Evolutionary conservation across 2,888 invertebrate species (phyloP).

Genomic region (Hemicrepidius hirtus): DNA sequence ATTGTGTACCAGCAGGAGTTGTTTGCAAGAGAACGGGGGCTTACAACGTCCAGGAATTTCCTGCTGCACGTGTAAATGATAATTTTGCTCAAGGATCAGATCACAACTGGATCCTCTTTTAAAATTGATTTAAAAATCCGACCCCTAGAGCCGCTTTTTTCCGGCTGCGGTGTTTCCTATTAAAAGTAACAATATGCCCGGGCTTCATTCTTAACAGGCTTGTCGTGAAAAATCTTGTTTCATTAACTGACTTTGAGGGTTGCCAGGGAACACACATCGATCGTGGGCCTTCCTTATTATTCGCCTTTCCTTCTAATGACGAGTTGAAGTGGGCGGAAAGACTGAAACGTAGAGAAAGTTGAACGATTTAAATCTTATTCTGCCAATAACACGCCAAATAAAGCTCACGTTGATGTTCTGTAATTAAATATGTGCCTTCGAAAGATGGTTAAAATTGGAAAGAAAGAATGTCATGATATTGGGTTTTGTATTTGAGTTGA

Average conservation of each 20-base stretch:
- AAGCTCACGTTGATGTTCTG: conserved; percentile 19
- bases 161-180: conserved; percentile 55
- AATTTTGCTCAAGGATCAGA: conserved; percentile 20
- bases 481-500: neutral
- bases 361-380: conserved; percentile 26
- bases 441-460: neutral
- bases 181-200: conserved; percentile 67
- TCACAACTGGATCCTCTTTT: conserved; percentile 1
- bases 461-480: neutral
- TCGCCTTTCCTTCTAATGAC: conserved; percentile 47
- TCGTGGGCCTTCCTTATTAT: conserved; percentile 48
- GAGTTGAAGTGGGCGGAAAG: conserved; percentile 21
- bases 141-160: conserved; percentile 26
- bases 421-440: conserved; percentile 33
- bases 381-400: conserved; percentile 40
- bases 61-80: conserved; percentile 23
- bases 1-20: conserved; percentile 48
- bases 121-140: conserved; percentile 39
- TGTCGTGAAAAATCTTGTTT: conserved; percentile 72
- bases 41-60: conserved; percentile 38
- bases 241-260: conserved; percentile 70
- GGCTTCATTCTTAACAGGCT: conserved; percentile 68
- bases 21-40: conserved; percentile 40
- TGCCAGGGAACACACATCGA: conserved; percentile 60
- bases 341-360: conserved; percentile 28